These are phyloP conservation scores for Lepus townsendii DNA, from an alignment of 2,797 vertebrate species.

Conservation along the genomic window DNA sequence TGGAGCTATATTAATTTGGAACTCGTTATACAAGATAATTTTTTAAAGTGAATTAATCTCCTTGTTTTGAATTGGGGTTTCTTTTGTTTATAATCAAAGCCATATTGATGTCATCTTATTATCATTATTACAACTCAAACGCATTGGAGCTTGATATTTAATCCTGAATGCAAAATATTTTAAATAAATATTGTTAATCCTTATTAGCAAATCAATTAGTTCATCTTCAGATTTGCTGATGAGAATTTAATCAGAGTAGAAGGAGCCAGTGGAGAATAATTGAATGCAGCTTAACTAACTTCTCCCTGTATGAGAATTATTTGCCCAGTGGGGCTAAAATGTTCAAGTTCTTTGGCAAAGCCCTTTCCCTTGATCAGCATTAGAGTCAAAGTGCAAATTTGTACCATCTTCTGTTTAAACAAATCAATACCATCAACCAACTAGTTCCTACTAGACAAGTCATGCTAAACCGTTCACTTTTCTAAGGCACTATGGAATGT, in stretches of 20 bases:
- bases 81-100: constrained; percentile 14
- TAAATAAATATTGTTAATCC: constrained; percentile 46
- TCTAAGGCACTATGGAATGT: not conserved
- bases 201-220: constrained; percentile 21
- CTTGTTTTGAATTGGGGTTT: not conserved
- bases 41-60: not conserved
- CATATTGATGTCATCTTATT: not conserved
- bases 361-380: not conserved
- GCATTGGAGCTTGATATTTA: not conserved
- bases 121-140: not conserved
- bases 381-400: constrained; percentile 21
- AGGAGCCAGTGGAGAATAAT: not conserved
- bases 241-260: constrained; percentile 50
- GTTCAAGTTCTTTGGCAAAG: not conserved
- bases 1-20: not conserved
- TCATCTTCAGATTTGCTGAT: constrained; percentile 20
- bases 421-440: not conserved
- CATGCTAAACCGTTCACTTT: not conserved
- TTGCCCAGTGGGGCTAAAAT: not conserved
- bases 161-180: constrained; percentile 44
- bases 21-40: not conserved
- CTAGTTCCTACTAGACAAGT: not conserved
- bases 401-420: not conserved
- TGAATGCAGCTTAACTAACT: not conserved
- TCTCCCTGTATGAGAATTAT: not conserved